Percentiles rank a stretch among this genome's conserved stretches.
Conservation (phyloP, 2,113 vertebrate species). For the Dendropsophus ebraccatus region DNA sequence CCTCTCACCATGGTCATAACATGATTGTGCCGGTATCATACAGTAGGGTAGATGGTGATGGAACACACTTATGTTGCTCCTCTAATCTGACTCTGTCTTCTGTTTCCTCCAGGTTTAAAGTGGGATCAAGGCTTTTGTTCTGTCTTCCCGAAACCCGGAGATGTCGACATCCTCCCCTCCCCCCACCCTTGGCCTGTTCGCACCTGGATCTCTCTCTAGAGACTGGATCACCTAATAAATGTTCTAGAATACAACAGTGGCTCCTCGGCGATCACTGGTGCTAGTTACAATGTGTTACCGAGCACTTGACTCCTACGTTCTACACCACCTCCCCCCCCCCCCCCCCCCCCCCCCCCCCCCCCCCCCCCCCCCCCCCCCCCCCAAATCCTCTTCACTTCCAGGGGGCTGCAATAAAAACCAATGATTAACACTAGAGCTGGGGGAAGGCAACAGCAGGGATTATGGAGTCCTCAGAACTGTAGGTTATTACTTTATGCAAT, state of each 20-base stretch:
- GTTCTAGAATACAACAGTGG: constrained; percentile 10
- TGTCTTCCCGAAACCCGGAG: not conserved
- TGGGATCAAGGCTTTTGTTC: constrained; percentile 9
- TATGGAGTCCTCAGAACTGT: not conserved
- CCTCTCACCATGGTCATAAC: too few relatives aligned
- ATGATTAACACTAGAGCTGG: not conserved
- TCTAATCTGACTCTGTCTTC: not conserved
- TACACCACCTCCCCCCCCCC: too few relatives aligned
- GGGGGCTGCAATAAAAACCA: not conserved
- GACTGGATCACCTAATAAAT: constrained; percentile 19
- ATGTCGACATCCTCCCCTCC: not conserved
- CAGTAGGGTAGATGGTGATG: too few relatives aligned
- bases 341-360: too few relatives aligned
- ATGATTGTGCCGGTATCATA: too few relatives aligned
- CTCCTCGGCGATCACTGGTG: constrained; percentile 1
- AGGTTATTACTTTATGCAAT: not conserved
- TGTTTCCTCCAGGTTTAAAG: constrained; percentile 10
- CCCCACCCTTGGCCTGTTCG: not conserved
- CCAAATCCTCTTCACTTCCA: not conserved
- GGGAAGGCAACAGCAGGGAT: not conserved
- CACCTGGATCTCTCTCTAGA: not conserved
- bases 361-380: not conserved
- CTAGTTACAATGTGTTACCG: not conserved
- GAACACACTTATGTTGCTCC: too few relatives aligned
- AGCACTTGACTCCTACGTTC: not conserved